phyloP scores from a whole-genome alignment of 1,140 invertebrate genomes.

The Lordiphosa stackelbergi region DNA sequence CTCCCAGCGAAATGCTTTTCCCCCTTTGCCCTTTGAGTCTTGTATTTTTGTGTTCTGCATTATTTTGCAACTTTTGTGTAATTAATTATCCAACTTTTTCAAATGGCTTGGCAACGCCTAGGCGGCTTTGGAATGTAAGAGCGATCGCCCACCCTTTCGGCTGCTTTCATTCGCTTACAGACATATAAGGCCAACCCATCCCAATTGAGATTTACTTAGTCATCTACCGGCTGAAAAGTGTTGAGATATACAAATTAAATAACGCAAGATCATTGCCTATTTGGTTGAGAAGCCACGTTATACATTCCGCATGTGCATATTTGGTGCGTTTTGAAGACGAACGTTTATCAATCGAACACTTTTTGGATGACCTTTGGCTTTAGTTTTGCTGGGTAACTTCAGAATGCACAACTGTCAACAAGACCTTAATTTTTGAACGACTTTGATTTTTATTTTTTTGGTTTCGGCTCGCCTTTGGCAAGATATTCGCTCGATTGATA shows the following conservation, averaged over 20 bases:
- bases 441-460: no score
- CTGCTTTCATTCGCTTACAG: constrained; percentile 11
- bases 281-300: neutral
- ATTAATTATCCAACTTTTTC: constrained; percentile 45
- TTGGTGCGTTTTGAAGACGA: neutral
- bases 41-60: constrained; percentile 60
- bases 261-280: constrained; percentile 2
- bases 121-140: constrained; percentile 27
- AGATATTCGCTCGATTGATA: no score
- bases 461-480: no score
- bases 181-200: constrained; percentile 8
- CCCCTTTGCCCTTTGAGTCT: constrained; percentile 2
- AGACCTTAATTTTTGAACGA: no score
- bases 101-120: constrained; percentile 26
- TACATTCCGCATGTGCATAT: neutral
- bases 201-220: constrained; percentile 16
- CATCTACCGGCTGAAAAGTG: constrained; percentile 1
- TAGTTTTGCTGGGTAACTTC: no score
- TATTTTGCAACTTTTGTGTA: constrained; percentile 54
- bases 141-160: constrained; percentile 10
- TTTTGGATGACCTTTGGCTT: no score
- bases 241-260: no score
- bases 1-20: constrained; percentile 59
- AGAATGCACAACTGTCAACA: no score
- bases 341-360: no score